Evolutionary conservation across 2,113 vertebrate genomes (phyloP).

Genomic region (Clupea harengus): DNA sequence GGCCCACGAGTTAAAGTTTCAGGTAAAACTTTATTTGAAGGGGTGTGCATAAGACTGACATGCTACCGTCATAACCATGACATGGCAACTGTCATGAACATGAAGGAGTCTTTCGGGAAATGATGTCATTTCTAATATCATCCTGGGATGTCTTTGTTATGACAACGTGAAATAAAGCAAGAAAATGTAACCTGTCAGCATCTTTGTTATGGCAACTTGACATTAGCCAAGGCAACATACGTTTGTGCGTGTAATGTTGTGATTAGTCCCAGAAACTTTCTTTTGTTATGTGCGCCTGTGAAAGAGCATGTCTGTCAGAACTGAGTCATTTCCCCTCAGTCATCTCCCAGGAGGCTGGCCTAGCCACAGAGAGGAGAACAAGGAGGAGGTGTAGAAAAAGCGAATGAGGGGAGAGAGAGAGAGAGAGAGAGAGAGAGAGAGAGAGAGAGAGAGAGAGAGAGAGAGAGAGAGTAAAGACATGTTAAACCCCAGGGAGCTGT

Average conservation of each 20-base stretch:
- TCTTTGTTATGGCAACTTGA: too few relatives aligned
- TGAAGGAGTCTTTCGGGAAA: too few relatives aligned
- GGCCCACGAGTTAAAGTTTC: too few relatives aligned
- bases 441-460: background rate
- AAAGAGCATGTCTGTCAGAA: conserved; percentile 17
- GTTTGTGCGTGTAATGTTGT: too few relatives aligned
- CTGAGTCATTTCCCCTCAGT: conserved; percentile 27
- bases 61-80: too few relatives aligned
- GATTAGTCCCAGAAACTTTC: background rate
- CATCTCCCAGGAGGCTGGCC: conserved; percentile 27
- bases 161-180: too few relatives aligned
- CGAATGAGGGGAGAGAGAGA: background rate
- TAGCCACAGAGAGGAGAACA: background rate
- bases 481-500: background rate
- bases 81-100: too few relatives aligned
- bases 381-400: background rate
- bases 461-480: background rate
- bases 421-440: background rate
- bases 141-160: background rate
- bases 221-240: background rate
- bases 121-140: too few relatives aligned
- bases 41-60: too few relatives aligned
- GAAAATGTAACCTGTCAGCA: too few relatives aligned
- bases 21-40: too few relatives aligned
- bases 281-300: background rate